phyloP scores from a whole-genome alignment of 2,888 invertebrate species.

The Dolomedes plantarius region DNA sequence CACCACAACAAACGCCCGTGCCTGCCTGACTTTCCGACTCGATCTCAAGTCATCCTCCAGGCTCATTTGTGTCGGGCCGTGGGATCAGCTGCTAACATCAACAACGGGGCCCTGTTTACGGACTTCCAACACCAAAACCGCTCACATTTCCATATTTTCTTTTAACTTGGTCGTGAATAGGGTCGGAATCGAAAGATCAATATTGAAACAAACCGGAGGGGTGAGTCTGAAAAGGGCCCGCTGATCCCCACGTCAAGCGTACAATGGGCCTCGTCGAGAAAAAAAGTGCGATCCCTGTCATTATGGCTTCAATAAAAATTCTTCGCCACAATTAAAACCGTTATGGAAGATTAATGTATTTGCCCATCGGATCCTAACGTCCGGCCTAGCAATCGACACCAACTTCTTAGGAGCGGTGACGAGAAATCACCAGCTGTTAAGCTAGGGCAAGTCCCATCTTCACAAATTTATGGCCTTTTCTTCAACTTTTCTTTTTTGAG shows the following conservation, averaged over 20 bases:
- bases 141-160: constrained; percentile 54
- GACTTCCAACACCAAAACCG: constrained; percentile 10
- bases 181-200: constrained; percentile 60
- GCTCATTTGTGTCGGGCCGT: constrained; percentile 42
- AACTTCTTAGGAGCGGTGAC: constrained; percentile 17
- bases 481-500: not conserved
- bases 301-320: constrained; percentile 67
- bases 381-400: not conserved
- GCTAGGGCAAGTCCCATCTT: not conserved
- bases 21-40: constrained; percentile 51
- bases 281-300: constrained; percentile 29
- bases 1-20: constrained; percentile 66
- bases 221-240: constrained; percentile 28
- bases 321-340: constrained; percentile 69
- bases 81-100: constrained; percentile 50
- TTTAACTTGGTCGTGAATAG: constrained; percentile 43
- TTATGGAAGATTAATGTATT: constrained; percentile 70
- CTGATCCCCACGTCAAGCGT: constrained; percentile 8
- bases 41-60: constrained; percentile 42
- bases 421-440: not conserved
- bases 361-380: constrained; percentile 48
- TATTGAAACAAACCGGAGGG: constrained; percentile 70
- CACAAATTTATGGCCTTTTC: not conserved
- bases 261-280: constrained; percentile 28
- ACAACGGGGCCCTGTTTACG: constrained; percentile 48